Base-by-base conservation (phyloP, 2,113 vertebrate species). In the Psilopogon haemacephalus region DNA sequence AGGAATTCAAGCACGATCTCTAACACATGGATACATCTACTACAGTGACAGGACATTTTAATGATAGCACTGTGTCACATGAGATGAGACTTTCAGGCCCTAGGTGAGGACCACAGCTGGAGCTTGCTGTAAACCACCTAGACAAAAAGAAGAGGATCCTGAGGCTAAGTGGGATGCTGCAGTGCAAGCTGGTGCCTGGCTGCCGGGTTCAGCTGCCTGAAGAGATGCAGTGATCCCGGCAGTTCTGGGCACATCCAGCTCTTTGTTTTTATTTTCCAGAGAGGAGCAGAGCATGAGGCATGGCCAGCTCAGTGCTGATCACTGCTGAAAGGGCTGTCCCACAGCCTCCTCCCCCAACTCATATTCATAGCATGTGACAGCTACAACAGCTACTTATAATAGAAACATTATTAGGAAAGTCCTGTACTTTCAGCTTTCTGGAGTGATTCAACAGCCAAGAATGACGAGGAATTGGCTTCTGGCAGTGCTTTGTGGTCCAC, bases 381-480 rank as follows among this genome's bases (percentile, higher is more conserved):
- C 42, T 52, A 62, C 63, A 91, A 46, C 27, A 81, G 44, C 48
- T n/a, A 56, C 44, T 78, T 68, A 67, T 56, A 2, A 14, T 35
- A 56, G 58, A 83, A 74, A 42, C 17, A 48, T 35, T 38, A 60
- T 52, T 55, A 70, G 44, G 23, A 20, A 92, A 88, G 37, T 46
- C 32, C 27, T 65, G 56, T 24, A 48, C 13, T 62, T 89, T 84
- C 33, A 74, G 63, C 44, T 73, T 59, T 78, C n/a, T 44, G 28
- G 32, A 10, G 27, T 65, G 79, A 89, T 83, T 90, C 86, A 86
- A n/a, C 44, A 83, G 52, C 23, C 50, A 32, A 62, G 46, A 90
- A 59, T 32, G 48, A 78, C 17, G 26, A 91, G 46, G 48, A 85
- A 26, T 5, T 58, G 68, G 44, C 37, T 80, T 65, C 72, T 70